Conservation (phyloP, 2,797 vertebrate species). For the Lindbergichthys nudifrons region DNA sequence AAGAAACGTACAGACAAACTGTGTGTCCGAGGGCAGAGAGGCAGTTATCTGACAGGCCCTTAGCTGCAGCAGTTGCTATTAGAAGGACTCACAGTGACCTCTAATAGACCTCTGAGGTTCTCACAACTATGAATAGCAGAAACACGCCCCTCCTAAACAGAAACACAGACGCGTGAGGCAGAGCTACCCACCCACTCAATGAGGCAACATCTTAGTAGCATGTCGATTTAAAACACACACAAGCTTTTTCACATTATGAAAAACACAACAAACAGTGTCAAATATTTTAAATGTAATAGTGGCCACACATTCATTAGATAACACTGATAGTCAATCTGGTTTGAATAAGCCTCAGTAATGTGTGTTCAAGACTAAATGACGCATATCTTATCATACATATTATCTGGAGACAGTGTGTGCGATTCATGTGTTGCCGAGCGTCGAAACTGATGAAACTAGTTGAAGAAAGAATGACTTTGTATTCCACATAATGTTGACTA, state of each 20-base stretch:
- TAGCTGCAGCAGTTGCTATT: conserved; percentile 62
- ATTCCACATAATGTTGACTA: conserved; percentile 25
- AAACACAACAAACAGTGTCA: background rate
- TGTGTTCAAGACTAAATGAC: conserved; percentile 21
- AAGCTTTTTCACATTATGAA: background rate
- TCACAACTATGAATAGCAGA: conserved; percentile 84
- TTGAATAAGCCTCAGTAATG: conserved; percentile 6
- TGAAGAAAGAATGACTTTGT: conserved; percentile 17
- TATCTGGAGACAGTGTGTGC: conserved; percentile 25
- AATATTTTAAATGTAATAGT: background rate
- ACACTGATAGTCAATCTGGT: background rate
- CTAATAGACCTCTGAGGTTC: conserved; percentile 75
- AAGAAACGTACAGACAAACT: conserved; percentile 14
- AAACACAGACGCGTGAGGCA: conserved; percentile 63
- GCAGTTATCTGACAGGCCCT: conserved; percentile 52
- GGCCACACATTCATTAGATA: background rate
- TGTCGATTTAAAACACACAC: conserved; percentile 15
- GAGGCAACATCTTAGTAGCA: background rate
- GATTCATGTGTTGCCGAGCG: conserved; percentile 27
- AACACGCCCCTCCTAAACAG: conserved; percentile 74
- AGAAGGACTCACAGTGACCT: conserved; percentile 73
- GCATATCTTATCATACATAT: conserved; percentile 24
- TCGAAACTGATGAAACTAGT: background rate
- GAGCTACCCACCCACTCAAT: conserved; percentile 30
- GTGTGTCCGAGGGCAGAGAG: conserved; percentile 27